Evolutionary conservation across 1,140 invertebrate genomes (phyloP), one percentile per base, ranked within the genome.

Genomic region (Notospermus geniculatus): DNA sequence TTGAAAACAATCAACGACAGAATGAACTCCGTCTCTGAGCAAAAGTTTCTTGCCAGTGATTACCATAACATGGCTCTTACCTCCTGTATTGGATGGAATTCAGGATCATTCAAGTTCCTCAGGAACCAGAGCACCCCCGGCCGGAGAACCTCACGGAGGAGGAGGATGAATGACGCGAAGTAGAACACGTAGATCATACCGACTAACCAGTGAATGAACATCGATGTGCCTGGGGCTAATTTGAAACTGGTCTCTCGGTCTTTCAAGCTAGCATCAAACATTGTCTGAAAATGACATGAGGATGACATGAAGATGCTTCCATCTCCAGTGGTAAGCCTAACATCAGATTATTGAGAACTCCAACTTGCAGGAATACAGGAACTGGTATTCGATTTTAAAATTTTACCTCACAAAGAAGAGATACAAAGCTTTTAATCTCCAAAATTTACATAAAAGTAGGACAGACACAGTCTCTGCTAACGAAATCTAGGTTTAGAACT

Each of bases 171-270:
- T 0, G 95, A 97, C 9, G 96, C 97, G 77, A 98, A 98, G 82
- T 99, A 99, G 80, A 99, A 99, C 17, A 99, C 94, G 80, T 97
- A 99, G 1, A 99, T 89, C 94, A 98, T 98, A 57, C 96, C 96
- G n/a, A 96, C 91, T 11, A 98, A 86, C 97, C 97, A 99, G 80
- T 99, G 96, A 55, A 98, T 90, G 74, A 99, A 99, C 86, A 98
- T 93, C 0, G 92, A 95, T 0, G 95, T 97, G 45, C 93, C 93
- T 0, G 97, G 96, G 0, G 93, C 90, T 0, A 88, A 84, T 65
- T 88, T 87, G 67, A 98, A 95, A 63, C 90, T 92, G 0, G 88
- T 86, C 79, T 96, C 89, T 46, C 96, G 76, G 59, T 85, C 84
- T 65, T 84, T 77, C 54, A 85, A 61, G 2, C 79, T 81, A 0